phyloP scores from a whole-genome alignment of 2,797 vertebrate species.

The Percopsis omiscomaycus region DNA sequence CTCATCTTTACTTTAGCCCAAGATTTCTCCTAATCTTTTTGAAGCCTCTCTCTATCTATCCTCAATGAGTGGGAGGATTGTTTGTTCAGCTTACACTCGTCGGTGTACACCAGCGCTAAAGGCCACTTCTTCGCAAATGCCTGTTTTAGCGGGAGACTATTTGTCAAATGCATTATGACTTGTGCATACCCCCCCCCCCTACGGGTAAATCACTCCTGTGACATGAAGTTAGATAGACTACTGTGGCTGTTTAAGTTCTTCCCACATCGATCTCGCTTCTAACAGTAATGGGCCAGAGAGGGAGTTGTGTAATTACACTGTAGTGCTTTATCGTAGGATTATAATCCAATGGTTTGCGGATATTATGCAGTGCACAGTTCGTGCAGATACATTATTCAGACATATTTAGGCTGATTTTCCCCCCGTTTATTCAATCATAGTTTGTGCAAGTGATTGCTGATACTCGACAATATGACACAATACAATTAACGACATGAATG shows the following conservation, averaged over 20 bases:
- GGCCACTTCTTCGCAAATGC: conserved; percentile 82
- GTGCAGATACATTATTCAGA: conserved; percentile 57
- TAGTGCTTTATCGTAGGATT: conserved; percentile 65
- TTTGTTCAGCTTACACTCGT: conserved; percentile 79
- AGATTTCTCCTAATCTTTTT: conserved; percentile 75
- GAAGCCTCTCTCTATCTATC: conserved; percentile 70
- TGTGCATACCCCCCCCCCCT: conserved; percentile 66
- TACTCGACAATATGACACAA: conserved; percentile 7
- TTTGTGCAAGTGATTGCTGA: conserved; percentile 15
- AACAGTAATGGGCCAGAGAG: conserved; percentile 56
- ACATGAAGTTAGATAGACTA: conserved; percentile 82
- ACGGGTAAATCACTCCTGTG: conserved; percentile 74
- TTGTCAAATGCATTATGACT: conserved; percentile 85
- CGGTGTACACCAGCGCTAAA: conserved; percentile 79
- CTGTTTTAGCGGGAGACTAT: conserved; percentile 81
- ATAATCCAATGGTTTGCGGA: conserved; percentile 69
- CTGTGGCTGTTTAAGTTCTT: conserved; percentile 72
- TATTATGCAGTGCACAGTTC: conserved; percentile 63
- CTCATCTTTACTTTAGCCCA: conserved; percentile 76
- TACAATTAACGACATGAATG: conserved; percentile 17
- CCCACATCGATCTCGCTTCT: conserved; percentile 62
- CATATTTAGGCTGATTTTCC: conserved; percentile 29
- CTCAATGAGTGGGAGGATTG: conserved; percentile 80
- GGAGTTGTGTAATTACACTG: conserved; percentile 71
- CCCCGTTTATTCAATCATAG: conserved; percentile 34